A percentile compares a stretch with the other conserved stretches of the same genome.
These are phyloP conservation scores for Hybognathus amarus DNA, from an alignment of 2,797 vertebrate species.

Conservation along the genomic window DNA sequence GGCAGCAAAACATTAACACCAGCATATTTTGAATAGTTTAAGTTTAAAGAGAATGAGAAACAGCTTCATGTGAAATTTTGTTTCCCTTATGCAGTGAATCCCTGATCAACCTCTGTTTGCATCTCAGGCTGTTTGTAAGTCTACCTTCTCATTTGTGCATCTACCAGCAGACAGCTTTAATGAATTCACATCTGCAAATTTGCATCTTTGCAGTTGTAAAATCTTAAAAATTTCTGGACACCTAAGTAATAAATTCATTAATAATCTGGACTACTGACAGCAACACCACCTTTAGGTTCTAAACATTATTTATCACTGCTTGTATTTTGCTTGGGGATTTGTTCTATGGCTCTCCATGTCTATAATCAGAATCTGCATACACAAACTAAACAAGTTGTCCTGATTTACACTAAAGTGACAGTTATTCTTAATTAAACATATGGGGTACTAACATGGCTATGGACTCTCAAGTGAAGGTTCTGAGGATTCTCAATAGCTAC, in stretches of 20 bases:
- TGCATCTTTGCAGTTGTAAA: neutral
- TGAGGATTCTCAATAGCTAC: neutral
- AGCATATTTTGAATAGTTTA: neutral
- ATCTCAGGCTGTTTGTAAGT: constrained; percentile 6
- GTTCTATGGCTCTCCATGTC: neutral
- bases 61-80: neutral
- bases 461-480: neutral
- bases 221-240: neutral
- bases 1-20: neutral
- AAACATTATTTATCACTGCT: constrained; percentile 11
- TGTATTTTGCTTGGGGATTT: neutral
- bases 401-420: constrained; percentile 16
- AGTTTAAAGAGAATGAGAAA: constrained; percentile 2
- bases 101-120: constrained; percentile 1
- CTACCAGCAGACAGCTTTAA: neutral
- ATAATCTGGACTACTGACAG: constrained; percentile 17
- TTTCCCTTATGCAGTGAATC: neutral
- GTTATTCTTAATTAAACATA: constrained; percentile 7
- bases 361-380: constrained; percentile 8
- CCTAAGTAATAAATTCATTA: constrained; percentile 15
- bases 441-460: neutral
- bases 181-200: constrained; percentile 26
- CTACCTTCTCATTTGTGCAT: neutral
- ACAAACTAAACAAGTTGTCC: neutral
- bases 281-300: neutral